A percentile compares a stretch with the other conserved stretches of the same genome.
Conservation (phyloP, 2,113 vertebrate genomes). For the Jacana jacana region DNA sequence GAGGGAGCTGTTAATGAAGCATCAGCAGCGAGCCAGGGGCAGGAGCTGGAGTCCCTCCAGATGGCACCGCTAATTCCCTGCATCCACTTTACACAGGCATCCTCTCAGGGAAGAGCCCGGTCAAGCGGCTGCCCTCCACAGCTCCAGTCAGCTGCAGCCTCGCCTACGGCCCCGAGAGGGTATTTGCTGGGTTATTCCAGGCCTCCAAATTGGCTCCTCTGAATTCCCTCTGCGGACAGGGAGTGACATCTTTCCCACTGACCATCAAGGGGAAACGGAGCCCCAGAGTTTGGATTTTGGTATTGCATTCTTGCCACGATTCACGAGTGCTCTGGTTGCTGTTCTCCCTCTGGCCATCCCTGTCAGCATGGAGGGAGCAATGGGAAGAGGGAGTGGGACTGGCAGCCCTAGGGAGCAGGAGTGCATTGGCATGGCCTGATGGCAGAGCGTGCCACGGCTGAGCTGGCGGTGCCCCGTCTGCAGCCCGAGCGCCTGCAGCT, state of each 20-base stretch:
- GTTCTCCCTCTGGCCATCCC: background rate
- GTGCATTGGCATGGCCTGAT: accelerated
- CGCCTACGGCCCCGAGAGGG: accelerated
- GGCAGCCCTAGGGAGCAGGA: background rate
- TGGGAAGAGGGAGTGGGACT: background rate
- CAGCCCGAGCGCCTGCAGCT: background rate
- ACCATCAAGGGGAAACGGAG: background rate
- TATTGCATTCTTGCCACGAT: background rate
- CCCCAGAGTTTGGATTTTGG: background rate
- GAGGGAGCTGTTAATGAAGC: constrained; percentile 45
- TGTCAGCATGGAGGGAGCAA: background rate
- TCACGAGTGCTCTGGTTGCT: background rate
- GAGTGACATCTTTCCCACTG: background rate
- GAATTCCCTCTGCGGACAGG: accelerated
- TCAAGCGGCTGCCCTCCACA: accelerated
- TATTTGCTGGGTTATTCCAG: background rate
- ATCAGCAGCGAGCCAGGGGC: constrained; percentile 28
- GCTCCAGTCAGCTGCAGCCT: background rate
- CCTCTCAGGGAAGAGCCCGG: background rate
- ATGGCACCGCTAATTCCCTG: background rate
- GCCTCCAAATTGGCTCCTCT: background rate
- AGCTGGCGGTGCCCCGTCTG: accelerated
- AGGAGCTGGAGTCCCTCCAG: constrained; percentile 33
- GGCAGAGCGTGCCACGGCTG: accelerated
- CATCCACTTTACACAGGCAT: background rate